These are phyloP conservation scores for Agriopis marginaria DNA, from an alignment of 2,888 invertebrate species.

Conservation along the genomic window DNA sequence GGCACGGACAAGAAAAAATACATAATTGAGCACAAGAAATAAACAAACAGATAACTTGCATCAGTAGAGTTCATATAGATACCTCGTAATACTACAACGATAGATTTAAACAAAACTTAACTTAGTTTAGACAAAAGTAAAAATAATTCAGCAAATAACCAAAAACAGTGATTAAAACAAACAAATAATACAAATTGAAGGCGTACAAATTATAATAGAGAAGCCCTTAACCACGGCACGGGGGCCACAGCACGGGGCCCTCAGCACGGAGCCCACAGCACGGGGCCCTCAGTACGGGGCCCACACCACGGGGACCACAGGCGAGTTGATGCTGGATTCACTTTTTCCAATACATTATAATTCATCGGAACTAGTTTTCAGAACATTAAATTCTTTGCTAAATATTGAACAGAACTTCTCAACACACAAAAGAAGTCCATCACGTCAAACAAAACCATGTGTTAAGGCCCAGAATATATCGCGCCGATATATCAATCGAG, in stretches of 20 bases:
- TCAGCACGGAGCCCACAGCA: too few relatives aligned
- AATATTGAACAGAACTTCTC: too few relatives aligned
- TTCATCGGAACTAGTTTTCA: too few relatives aligned
- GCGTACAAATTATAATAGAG: slow-evolving; percentile 34
- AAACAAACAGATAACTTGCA: slow-evolving; percentile 24
- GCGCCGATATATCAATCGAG: too few relatives aligned
- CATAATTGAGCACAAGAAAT: slow-evolving; percentile 49
- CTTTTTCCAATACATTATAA: too few relatives aligned
- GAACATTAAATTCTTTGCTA: too few relatives aligned
- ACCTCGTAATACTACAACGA: neutral
- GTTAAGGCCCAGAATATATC: too few relatives aligned
- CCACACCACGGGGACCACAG: too few relatives aligned
- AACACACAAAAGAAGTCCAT: too few relatives aligned
- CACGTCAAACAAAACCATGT: too few relatives aligned
- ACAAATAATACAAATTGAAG: slow-evolving; percentile 38
- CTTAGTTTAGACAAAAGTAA: slow-evolving; percentile 33
- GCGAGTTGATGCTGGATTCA: too few relatives aligned
- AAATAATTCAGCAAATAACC: slow-evolving; percentile 30
- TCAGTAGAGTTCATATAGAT: neutral
- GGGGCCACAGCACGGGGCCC: neutral
- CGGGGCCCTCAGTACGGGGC: too few relatives aligned
- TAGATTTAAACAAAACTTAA: slow-evolving; percentile 28
- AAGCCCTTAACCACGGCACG: slow-evolving; percentile 32
- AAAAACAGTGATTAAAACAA: slow-evolving; percentile 35
- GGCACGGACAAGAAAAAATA: slow-evolving; percentile 56